A percentile compares a stretch with the other conserved stretches of the same genome.
Evolutionary conservation across 2,888 invertebrate species (phyloP).

Genomic region (Cynaeus angustus): DNA sequence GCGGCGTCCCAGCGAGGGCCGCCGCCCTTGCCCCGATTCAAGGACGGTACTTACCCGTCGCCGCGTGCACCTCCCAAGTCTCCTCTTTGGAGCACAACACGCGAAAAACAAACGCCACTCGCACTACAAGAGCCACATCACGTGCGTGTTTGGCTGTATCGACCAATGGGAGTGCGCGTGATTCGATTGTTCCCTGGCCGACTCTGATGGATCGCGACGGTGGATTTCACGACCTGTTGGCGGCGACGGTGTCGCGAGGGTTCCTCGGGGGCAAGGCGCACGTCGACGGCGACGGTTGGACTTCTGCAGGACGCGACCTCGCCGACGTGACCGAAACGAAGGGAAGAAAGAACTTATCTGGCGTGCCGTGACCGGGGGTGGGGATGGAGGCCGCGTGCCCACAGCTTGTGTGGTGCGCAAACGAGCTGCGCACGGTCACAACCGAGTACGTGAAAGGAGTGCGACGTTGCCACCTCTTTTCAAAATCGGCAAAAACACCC

Average conservation of each 20-base stretch:
- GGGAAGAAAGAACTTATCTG: conserved; percentile 42
- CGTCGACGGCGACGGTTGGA: conserved; percentile 45
- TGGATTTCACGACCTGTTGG: conserved; percentile 10
- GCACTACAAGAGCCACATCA: conserved; percentile 55
- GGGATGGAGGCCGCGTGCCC: conserved; percentile 63
- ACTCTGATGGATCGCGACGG: conserved; percentile 47
- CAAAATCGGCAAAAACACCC: not conserved
- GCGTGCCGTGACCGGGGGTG: conserved; percentile 49
- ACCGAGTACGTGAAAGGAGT: conserved; percentile 50
- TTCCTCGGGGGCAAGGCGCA: conserved; percentile 39
- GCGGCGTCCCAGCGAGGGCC: conserved; percentile 24
- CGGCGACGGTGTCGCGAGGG: conserved; percentile 4
- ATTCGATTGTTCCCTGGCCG: conserved; percentile 53
- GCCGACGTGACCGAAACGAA: conserved; percentile 44
- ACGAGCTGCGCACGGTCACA: conserved; percentile 56
- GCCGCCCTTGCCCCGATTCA: not conserved
- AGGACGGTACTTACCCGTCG: not conserved
- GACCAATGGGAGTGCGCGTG: conserved; percentile 63
- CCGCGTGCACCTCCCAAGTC: conserved; percentile 4
- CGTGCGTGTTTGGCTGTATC: conserved; percentile 64
- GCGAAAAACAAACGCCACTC: conserved; percentile 11
- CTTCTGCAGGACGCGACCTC: conserved; percentile 51
- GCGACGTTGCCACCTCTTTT: conserved; percentile 53
- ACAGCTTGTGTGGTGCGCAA: conserved; percentile 65
- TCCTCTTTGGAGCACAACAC: not conserved